These are phyloP conservation scores for Nephila pilipes DNA, from an alignment of 1,140 invertebrate species.

Conservation along the genomic window DNA sequence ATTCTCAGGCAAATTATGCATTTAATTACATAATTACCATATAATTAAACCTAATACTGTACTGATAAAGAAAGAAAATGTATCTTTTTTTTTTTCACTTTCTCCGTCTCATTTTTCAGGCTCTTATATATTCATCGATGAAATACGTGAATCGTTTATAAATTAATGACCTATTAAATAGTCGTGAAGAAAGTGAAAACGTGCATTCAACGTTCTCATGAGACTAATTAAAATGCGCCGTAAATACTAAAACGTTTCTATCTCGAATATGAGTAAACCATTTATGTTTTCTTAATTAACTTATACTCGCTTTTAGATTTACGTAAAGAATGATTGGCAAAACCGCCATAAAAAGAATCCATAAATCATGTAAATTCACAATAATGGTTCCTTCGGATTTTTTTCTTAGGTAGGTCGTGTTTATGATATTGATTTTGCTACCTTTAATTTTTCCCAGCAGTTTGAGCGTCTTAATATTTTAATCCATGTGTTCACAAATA, in stretches of 20 bases:
- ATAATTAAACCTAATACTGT: background rate
- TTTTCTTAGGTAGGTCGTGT: too few species aligned
- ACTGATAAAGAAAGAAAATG: background rate
- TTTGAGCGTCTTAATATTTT: too few species aligned
- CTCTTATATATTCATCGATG: background rate
- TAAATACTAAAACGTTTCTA: background rate
- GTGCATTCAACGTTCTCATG: background rate
- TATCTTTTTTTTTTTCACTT: background rate
- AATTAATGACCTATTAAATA: background rate
- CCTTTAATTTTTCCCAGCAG: too few species aligned
- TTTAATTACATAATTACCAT: slow-evolving; percentile 10
- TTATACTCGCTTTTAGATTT: background rate
- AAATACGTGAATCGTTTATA: background rate
- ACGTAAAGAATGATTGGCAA: background rate
- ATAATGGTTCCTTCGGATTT: too few species aligned
- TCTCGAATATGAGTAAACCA: background rate
- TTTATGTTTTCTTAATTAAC: background rate
- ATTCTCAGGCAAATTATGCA: background rate
- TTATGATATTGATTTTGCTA: too few species aligned
- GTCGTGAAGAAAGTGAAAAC: background rate
- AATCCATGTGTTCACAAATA: too few species aligned
- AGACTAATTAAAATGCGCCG: background rate
- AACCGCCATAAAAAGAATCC: too few species aligned
- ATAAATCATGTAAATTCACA: too few species aligned
- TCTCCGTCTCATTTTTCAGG: background rate